Conservation (phyloP, 2,797 vertebrate species). For the Eupleurogrammus muticus region DNA sequence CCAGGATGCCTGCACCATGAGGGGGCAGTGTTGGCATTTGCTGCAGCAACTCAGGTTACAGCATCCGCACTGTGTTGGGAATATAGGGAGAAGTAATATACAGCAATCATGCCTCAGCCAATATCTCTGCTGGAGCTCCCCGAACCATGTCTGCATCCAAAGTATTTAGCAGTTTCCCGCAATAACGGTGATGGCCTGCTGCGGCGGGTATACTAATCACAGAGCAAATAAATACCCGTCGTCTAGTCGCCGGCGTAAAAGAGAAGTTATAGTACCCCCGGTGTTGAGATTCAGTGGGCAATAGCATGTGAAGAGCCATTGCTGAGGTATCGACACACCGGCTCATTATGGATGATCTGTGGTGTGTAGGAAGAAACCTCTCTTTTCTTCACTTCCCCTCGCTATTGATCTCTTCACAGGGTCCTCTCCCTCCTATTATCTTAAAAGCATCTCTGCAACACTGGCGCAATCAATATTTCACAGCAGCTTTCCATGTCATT, state of each 20-base stretch:
- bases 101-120: constrained; percentile 31
- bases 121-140: constrained; percentile 12
- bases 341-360: constrained; percentile 82
- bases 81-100: constrained; percentile 18
- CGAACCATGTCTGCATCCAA: constrained; percentile 19
- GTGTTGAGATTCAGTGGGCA: constrained; percentile 60
- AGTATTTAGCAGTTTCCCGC: constrained; percentile 29
- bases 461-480: constrained; percentile 78
- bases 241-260: constrained; percentile 31
- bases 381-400: constrained; percentile 78
- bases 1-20: constrained; percentile 35
- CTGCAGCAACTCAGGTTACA: background rate
- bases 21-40: constrained; percentile 73
- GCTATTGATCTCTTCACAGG: constrained; percentile 80
- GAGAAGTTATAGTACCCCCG: constrained; percentile 18
- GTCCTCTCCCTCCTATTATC: constrained; percentile 80
- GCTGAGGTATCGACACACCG: constrained; percentile 72
- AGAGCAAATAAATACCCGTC: background rate
- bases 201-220: constrained; percentile 6
- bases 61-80: constrained; percentile 37
- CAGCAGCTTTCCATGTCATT: constrained; percentile 72
- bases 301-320: constrained; percentile 63
- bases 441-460: constrained; percentile 84
- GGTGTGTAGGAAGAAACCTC: constrained; percentile 76
- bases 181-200: background rate